Percentiles rank a stretch among this genome's conserved stretches.
phyloP scores from a whole-genome alignment of 2,113 vertebrate species.

The Puffinus mauretanicus region DNA sequence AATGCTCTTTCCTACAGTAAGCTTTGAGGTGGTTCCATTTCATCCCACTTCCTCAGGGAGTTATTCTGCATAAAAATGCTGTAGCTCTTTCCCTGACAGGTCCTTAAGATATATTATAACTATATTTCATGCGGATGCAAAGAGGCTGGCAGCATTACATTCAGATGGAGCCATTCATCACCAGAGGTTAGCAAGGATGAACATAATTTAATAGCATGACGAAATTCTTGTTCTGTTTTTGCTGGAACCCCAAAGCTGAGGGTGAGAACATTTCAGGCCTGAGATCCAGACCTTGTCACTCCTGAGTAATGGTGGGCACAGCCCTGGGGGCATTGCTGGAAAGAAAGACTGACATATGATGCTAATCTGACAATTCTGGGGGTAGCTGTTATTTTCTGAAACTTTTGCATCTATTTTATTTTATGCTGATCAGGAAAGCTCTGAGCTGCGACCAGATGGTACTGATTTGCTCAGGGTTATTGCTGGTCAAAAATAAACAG shows the following conservation, averaged over 20 bases:
- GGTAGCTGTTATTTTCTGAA: not conserved
- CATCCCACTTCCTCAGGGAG: not conserved
- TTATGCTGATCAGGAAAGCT: not conserved
- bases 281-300: not conserved
- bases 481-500: not conserved
- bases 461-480: constrained; percentile 33
- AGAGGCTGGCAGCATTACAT: constrained; percentile 25
- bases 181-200: not conserved
- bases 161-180: not conserved
- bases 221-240: constrained; percentile 20
- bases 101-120: constrained; percentile 23
- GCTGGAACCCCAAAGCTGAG: not conserved
- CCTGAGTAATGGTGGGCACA: not conserved
- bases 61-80: not conserved
- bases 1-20: not conserved
- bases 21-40: not conserved
- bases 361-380: not conserved
- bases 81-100: not conserved
- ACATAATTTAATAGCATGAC: not conserved
- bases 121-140: constrained; percentile 18
- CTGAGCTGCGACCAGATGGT: constrained; percentile 32
- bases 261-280: not conserved
- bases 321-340: not conserved
- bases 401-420: constrained; percentile 9
- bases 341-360: not conserved